Conservation (phyloP, 2,797 vertebrate genomes). For the Acestrorhynchus altus region DNA sequence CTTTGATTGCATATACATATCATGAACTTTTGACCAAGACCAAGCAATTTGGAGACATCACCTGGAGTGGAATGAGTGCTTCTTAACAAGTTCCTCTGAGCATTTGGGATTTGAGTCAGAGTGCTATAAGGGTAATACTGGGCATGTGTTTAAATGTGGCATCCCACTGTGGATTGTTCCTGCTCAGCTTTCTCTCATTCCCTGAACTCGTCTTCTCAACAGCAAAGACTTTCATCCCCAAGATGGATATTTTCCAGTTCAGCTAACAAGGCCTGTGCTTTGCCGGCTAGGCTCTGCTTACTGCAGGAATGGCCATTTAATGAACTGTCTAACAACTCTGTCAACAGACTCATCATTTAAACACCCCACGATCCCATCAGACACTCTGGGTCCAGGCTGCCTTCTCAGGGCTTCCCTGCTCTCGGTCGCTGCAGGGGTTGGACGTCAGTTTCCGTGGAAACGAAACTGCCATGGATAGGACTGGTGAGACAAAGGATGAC, state of each 20-base stretch:
- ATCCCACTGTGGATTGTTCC: conserved; percentile 48
- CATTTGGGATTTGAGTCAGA: conserved; percentile 82
- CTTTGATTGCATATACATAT: conserved; percentile 87
- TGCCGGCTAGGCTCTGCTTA: conserved; percentile 81
- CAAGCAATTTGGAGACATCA: conserved; percentile 89
- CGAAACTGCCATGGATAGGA: conserved; percentile 69
- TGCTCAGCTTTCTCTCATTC: conserved; percentile 65
- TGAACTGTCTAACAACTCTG: conserved; percentile 94
- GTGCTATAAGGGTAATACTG: conserved; percentile 88
- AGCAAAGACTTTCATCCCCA: conserved; percentile 72
- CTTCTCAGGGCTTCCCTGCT: conserved; percentile 83
- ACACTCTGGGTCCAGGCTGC: conserved; percentile 70
- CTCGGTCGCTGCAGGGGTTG: conserved; percentile 85
- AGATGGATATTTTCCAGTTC: conserved; percentile 95
- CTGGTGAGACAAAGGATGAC: conserved; percentile 76
- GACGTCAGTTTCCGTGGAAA: conserved; percentile 77
- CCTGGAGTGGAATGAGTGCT: conserved; percentile 74
- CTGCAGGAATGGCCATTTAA: conserved; percentile 92
- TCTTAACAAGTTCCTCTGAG: conserved; percentile 98
- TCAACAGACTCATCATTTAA: conserved; percentile 80
- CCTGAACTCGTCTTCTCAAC: conserved; percentile 61
- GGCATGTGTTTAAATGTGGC: conserved; percentile 85
- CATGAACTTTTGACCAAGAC: conserved; percentile 95
- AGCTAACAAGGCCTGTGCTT: conserved; percentile 96
- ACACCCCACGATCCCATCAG: conserved; percentile 77